Evolutionary conservation across 2,797 vertebrate species (phyloP).

Genomic region (Cirrhinus mrigala): DNA sequence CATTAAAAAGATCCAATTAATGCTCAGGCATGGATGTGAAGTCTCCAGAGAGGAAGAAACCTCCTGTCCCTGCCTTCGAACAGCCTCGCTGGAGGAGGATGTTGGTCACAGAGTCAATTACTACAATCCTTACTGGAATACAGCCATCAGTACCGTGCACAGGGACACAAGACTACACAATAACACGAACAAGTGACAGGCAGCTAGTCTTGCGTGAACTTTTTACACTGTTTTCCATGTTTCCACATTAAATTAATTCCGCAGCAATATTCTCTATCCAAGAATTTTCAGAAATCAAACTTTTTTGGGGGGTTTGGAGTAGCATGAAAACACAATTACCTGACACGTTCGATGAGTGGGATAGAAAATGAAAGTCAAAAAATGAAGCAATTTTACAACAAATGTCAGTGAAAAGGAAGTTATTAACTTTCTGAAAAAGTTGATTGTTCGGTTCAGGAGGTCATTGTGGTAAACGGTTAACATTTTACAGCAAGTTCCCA

Average conservation of each 20-base stretch:
- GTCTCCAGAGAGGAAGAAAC: conserved; percentile 36
- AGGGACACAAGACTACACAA: conserved; percentile 22
- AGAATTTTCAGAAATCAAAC: not conserved
- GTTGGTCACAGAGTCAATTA: conserved; percentile 54
- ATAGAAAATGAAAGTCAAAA: not conserved
- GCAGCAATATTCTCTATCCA: not conserved
- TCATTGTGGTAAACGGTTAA: not conserved
- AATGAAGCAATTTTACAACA: not conserved
- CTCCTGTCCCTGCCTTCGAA: conserved; percentile 53
- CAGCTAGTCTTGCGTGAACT: conserved; percentile 22
- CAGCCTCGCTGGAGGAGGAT: conserved; percentile 30
- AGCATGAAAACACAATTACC: not conserved
- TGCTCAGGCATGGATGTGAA: conserved; percentile 58
- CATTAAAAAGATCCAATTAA: conserved; percentile 77
- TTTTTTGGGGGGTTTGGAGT: not conserved
- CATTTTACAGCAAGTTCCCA: not conserved
- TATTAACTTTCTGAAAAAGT: not conserved
- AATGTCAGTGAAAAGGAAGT: not conserved
- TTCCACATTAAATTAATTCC: conserved; percentile 9
- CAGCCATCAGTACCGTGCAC: conserved; percentile 2
- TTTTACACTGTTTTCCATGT: conserved; percentile 6
- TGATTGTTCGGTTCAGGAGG: not conserved
- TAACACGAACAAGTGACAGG: conserved; percentile 16
- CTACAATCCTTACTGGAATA: conserved; percentile 38
- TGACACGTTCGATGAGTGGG: not conserved